A percentile compares a stretch with the other conserved stretches of the same genome.
Evolutionary conservation across 1,140 invertebrate genomes (phyloP).

Genomic region (Pentalonia nigronervosa): DNA sequence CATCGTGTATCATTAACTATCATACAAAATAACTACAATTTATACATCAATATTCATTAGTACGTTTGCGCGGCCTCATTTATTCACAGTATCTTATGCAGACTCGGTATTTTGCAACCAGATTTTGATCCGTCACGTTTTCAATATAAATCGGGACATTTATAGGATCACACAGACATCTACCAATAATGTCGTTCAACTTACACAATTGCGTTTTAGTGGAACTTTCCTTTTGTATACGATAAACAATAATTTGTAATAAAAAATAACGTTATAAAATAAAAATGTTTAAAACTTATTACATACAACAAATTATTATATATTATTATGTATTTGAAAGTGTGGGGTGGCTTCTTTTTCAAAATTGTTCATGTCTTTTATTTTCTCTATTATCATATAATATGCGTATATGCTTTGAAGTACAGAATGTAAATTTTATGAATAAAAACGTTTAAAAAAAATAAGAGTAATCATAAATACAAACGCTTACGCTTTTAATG

Average conservation of each 20-base stretch:
- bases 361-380: not conserved
- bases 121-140: slow-evolving; percentile 30
- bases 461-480: not conserved
- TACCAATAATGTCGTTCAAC: not conserved
- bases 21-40: not conserved
- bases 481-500: not conserved
- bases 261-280: not conserved
- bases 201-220: not conserved
- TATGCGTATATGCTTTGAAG: not conserved
- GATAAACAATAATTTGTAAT: not conserved
- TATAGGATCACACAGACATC: not conserved
- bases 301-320: no score
- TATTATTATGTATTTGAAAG: no score
- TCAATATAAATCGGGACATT: not conserved
- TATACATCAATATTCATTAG: not conserved
- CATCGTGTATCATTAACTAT: not conserved
- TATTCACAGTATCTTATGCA: not conserved
- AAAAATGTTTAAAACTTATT: not conserved
- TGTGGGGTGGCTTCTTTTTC: not conserved
- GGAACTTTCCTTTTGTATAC: not conserved
- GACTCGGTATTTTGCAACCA: not conserved
- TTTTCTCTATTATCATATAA: not conserved
- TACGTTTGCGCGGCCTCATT: not conserved
- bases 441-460: slow-evolving; percentile 5
- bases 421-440: not conserved